phyloP scores from a whole-genome alignment of 1,140 invertebrate genomes.

The Polypedilum pembai region DNA sequence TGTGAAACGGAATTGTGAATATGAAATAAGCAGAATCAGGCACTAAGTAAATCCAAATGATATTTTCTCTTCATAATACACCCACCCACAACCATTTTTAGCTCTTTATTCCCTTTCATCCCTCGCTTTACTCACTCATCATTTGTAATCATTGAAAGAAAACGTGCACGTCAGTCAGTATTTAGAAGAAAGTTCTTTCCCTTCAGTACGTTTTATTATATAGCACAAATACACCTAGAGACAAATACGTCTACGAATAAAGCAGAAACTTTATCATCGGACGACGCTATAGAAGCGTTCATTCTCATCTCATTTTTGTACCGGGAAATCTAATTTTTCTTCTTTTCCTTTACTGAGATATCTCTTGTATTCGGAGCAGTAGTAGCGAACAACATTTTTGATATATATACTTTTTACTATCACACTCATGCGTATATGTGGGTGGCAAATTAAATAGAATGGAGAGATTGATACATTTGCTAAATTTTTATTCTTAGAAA shows the following conservation, averaged over 20 bases:
- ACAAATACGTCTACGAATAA: neutral
- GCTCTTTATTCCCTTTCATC: neutral
- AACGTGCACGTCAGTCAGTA: neutral
- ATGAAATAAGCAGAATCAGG: neutral
- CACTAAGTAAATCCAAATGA: neutral
- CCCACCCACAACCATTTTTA: neutral
- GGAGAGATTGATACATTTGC: neutral
- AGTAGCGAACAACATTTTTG: neutral
- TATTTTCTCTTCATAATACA: neutral
- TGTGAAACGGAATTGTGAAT: neutral
- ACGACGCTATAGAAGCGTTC: neutral
- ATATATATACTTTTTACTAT: neutral
- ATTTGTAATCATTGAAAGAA: neutral
- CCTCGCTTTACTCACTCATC: constrained; percentile 22
- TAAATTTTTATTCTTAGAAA: neutral
- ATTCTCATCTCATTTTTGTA: neutral
- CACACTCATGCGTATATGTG: neutral
- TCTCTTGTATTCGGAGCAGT: neutral
- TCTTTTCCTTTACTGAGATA: neutral
- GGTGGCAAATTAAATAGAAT: neutral
- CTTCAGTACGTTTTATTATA: neutral
- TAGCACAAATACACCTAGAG: no score
- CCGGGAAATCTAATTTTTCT: constrained; percentile 18
- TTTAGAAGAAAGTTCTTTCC: neutral
- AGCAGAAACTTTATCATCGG: neutral